Conservation (phyloP, 2,797 vertebrate species). For the Pogonophryne albipinna region DNA sequence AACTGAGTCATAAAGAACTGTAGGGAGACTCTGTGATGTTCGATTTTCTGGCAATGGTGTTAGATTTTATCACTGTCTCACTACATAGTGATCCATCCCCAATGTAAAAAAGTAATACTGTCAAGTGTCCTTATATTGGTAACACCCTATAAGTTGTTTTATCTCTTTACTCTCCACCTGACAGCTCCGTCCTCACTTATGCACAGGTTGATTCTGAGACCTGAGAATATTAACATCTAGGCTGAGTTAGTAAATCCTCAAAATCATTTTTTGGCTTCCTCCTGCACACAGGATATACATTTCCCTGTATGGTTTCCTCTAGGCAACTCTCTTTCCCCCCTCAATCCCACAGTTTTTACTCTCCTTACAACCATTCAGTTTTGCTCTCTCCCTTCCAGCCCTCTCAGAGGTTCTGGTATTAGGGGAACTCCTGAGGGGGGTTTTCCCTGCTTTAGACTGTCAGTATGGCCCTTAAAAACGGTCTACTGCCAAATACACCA, state of each 20-base stretch:
- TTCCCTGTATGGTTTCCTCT: constrained; percentile 51
- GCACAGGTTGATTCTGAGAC: constrained; percentile 50
- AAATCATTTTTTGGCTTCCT: constrained; percentile 53
- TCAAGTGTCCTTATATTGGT: constrained; percentile 17
- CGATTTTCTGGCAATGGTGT: constrained; percentile 18
- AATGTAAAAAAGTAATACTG: constrained; percentile 13
- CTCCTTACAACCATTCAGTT: constrained; percentile 52
- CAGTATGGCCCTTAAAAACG: constrained; percentile 70
- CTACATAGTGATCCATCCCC: neutral
- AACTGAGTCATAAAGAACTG: constrained; percentile 9
- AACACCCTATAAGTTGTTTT: constrained; percentile 33
- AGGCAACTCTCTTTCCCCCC: constrained; percentile 34
- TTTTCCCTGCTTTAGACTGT: constrained; percentile 76
- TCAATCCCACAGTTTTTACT: constrained; percentile 57
- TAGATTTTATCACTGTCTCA: neutral
- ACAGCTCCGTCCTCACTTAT: constrained; percentile 41
- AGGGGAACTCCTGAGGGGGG: constrained; percentile 75
- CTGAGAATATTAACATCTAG: constrained; percentile 63
- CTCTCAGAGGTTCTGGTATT: constrained; percentile 64
- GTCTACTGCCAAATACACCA: constrained; percentile 46
- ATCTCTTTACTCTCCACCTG: constrained; percentile 30
- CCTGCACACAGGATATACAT: constrained; percentile 38
- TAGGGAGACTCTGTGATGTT: constrained; percentile 2
- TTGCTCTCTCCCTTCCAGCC: constrained; percentile 41
- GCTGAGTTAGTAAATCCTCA: constrained; percentile 61